phyloP scores from a whole-genome alignment of 2,797 vertebrate genomes.

The Tapirus indicus region DNA sequence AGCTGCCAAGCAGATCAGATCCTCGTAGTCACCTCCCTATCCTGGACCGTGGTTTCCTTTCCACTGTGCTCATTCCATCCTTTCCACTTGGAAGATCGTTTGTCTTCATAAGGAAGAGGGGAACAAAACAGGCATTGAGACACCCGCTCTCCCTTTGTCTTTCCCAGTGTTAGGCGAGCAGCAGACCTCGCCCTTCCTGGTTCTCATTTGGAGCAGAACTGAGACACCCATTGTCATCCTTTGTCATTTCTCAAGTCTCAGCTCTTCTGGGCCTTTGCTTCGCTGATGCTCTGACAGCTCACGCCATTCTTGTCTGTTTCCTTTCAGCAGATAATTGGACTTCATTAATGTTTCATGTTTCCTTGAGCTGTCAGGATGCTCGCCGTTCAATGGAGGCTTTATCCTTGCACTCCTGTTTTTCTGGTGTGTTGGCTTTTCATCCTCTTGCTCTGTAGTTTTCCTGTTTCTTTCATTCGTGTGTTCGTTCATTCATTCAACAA shows the following conservation, averaged over 20 bases:
- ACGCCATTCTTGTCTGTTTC: background rate
- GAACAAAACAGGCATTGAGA: background rate
- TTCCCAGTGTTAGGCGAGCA: background rate
- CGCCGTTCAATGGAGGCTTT: background rate
- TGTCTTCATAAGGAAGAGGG: constrained; percentile 18
- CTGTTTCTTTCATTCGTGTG: background rate
- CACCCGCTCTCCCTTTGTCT: background rate
- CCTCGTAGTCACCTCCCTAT: fast-evolving
- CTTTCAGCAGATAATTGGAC: constrained; percentile 11
- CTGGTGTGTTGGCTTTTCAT: background rate
- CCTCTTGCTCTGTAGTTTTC: background rate
- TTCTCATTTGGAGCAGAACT: constrained; percentile 7
- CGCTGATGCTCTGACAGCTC: constrained; percentile 17
- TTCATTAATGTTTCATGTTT: background rate
- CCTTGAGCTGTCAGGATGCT: constrained; percentile 8
- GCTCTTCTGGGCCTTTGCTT: background rate
- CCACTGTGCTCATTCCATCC: background rate
- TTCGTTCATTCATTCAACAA: background rate
- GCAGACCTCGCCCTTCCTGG: background rate
- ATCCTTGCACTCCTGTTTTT: background rate
- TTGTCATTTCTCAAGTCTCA: background rate
- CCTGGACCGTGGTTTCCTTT: background rate
- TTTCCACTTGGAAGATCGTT: background rate
- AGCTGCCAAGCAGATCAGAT: background rate
- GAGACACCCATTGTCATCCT: background rate